A percentile compares a stretch with the other conserved stretches of the same genome.
phyloP scores from a whole-genome alignment of 2,888 invertebrate species.

The Drosophila mimica region DNA sequence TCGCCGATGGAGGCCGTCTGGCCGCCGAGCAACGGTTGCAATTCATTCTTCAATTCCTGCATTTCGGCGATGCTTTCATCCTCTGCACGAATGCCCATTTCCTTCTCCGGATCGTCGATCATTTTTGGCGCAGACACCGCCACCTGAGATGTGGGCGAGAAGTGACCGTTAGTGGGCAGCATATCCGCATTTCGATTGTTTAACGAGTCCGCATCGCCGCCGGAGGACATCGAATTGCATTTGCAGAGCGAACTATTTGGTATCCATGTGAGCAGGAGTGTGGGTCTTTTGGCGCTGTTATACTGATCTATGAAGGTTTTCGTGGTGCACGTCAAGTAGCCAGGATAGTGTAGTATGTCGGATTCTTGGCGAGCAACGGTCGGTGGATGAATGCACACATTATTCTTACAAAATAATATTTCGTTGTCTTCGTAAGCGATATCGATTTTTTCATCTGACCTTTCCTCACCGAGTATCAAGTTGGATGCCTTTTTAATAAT shows the following conservation, averaged over 20 bases:
- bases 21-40: slow-evolving; percentile 84
- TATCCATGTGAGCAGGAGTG: slow-evolving; percentile 96
- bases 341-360: slow-evolving; percentile 95
- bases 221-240: slow-evolving; percentile 87
- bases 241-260: slow-evolving; percentile 95
- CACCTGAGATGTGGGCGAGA: slow-evolving; percentile 44
- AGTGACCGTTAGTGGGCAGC: slow-evolving; percentile 44
- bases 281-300: slow-evolving; percentile 91
- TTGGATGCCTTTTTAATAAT: slow-evolving; percentile 92
- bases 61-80: slow-evolving; percentile 82
- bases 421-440: slow-evolving; percentile 92
- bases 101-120: slow-evolving; percentile 52
- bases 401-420: slow-evolving; percentile 96
- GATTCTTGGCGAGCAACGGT: slow-evolving; percentile 92
- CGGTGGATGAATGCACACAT: slow-evolving; percentile 98
- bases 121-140: slow-evolving; percentile 61
- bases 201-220: slow-evolving; percentile 35
- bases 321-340: slow-evolving; percentile 94
- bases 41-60: slow-evolving; percentile 84
- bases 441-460: slow-evolving; percentile 87
- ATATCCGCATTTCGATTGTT: slow-evolving; percentile 87
- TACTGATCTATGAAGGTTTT: slow-evolving; percentile 92
- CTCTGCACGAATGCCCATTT: slow-evolving; percentile 45
- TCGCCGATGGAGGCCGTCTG: slow-evolving; percentile 82
- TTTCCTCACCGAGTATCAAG: slow-evolving; percentile 91